These are phyloP conservation scores for Rousettus leschenaultii DNA, from an alignment of 2,113 vertebrate genomes.

Conservation along the genomic window DNA sequence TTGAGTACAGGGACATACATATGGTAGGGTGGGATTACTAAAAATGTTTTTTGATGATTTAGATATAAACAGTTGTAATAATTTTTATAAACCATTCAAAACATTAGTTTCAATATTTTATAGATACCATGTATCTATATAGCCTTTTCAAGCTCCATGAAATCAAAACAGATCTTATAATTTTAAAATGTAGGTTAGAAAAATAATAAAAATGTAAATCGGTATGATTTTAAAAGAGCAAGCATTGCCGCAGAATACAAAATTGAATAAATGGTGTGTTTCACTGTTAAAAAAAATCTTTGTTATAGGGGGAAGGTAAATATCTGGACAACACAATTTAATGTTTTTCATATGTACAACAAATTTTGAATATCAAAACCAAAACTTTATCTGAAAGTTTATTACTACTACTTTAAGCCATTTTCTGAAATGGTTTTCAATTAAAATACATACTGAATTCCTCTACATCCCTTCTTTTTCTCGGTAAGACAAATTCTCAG, in stretches of 20 bases:
- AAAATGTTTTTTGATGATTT: neutral
- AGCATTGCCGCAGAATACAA: neutral
- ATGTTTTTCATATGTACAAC: neutral
- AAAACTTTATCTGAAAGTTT: conserved; percentile 13
- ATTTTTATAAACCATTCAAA: neutral
- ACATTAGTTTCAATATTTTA: neutral
- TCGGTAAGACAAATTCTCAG: neutral
- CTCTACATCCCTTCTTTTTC: neutral
- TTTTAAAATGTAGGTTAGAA: conserved; percentile 36
- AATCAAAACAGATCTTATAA: neutral
- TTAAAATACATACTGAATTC: neutral
- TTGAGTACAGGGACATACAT: neutral
- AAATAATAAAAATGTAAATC: conserved; percentile 25
- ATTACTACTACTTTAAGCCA: neutral
- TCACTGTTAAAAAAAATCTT: neutral
- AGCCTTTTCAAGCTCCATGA: neutral
- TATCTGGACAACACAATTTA: neutral
- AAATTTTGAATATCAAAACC: neutral
- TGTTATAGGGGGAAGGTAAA: neutral
- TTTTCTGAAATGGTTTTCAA: conserved; percentile 1
- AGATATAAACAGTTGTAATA: neutral
- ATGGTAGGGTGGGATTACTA: neutral
- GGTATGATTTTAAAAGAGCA: conserved; percentile 3
- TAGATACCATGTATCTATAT: neutral
- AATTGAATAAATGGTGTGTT: neutral